These are phyloP conservation scores for Dione vanillae DNA, from an alignment of 2,888 invertebrate species.

Conservation along the genomic window DNA sequence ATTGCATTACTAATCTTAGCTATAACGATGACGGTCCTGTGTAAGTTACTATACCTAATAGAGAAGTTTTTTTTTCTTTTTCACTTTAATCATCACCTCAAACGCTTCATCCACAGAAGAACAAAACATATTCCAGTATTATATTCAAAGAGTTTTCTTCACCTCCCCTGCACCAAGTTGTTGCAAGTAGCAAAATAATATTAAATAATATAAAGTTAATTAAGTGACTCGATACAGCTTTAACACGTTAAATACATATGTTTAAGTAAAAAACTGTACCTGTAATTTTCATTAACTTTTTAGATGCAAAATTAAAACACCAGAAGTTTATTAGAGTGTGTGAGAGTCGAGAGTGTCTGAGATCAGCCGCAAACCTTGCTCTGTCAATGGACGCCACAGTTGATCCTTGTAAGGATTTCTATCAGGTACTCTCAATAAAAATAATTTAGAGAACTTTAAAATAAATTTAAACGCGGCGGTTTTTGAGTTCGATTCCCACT, in stretches of 20 bases:
- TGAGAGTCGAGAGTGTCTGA: constrained; percentile 87
- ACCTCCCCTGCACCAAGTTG: no score
- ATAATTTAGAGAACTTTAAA: no score
- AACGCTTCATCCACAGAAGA: background rate
- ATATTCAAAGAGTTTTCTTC: no score
- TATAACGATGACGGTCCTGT: constrained; percentile 80
- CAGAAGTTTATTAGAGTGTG: constrained; percentile 76
- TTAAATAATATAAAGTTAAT: no score
- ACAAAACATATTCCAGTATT: no score
- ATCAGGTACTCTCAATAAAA: constrained; percentile 86
- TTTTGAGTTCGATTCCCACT: no score
- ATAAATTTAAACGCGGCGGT: no score
- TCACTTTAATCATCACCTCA: background rate
- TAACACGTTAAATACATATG: no score
- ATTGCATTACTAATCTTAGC: constrained; percentile 81
- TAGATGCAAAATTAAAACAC: constrained; percentile 65
- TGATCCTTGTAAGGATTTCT: constrained; percentile 93
- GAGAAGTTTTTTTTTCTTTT: background rate
- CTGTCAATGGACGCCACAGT: constrained; percentile 88
- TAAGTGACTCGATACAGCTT: no score
- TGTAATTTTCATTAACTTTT: constrained; percentile 18
- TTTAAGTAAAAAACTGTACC: background rate
- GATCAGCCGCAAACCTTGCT: constrained; percentile 89
- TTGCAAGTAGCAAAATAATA: no score
- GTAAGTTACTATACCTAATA: constrained; percentile 70